Conservation (phyloP, 2,888 invertebrate genomes). For the Latheticus oryzae region DNA sequence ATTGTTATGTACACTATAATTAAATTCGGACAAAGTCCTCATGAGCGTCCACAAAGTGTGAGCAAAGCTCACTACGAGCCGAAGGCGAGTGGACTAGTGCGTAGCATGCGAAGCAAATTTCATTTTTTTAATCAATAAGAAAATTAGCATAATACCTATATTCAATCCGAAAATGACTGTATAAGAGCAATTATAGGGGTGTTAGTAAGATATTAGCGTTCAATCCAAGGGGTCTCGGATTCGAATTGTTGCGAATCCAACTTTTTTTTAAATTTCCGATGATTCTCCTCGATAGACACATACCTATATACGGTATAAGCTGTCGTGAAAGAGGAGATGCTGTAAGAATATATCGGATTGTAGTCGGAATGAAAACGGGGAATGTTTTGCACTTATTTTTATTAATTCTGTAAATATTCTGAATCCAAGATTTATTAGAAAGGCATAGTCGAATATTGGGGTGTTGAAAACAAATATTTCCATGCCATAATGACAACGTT, state of each 20-base stretch:
- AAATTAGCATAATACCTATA: constrained; percentile 5
- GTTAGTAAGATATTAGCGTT: constrained; percentile 6
- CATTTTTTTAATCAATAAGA: constrained; percentile 2
- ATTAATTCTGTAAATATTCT: too few species aligned
- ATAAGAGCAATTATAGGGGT: constrained; percentile 10
- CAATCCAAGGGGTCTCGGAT: constrained; percentile 1
- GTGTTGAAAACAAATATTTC: too few species aligned
- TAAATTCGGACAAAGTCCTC: constrained; percentile 10
- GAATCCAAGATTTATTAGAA: too few species aligned
- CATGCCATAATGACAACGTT: too few species aligned
- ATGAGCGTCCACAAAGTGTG: constrained; percentile 9
- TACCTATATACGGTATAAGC: too few species aligned
- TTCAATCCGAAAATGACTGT: constrained; percentile 7
- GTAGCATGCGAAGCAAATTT: constrained; percentile 1
- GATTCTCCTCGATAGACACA: too few species aligned
- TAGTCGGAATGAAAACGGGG: too few species aligned
- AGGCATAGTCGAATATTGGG: too few species aligned
- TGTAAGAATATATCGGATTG: too few species aligned
- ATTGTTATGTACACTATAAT: constrained; percentile 20
- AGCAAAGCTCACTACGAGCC: constrained; percentile 10
- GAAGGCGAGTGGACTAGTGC: constrained; percentile 7
- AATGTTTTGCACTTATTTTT: too few species aligned
- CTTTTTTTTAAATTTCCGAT: background rate
- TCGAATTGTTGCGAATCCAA: background rate
- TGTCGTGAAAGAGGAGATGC: too few species aligned